phyloP scores from a whole-genome alignment of 2,888 invertebrate genomes.

The Agriopis leucophaearia region DNA sequence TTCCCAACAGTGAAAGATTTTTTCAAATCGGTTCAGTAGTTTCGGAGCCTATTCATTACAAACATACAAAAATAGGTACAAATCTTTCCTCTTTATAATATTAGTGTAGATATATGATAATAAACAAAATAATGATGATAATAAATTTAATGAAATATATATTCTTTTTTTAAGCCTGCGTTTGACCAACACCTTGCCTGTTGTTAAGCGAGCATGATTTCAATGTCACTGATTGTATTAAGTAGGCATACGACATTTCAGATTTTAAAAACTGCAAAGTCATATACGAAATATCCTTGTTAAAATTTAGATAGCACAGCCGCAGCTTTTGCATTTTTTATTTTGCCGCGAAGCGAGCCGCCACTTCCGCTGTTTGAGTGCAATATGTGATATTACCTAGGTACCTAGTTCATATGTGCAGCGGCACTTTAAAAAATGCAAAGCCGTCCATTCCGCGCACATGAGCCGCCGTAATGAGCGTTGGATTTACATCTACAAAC shows the following conservation, averaged over 20 bases:
- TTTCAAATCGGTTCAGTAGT: too few species aligned
- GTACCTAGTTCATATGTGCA: conserved; percentile 18
- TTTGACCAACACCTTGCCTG: too few species aligned
- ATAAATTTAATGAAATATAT: too few species aligned
- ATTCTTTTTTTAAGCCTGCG: too few species aligned
- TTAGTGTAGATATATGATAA: too few species aligned
- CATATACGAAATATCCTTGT: not conserved
- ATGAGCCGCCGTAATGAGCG: conserved; percentile 21
- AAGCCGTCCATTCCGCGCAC: conserved; percentile 5
- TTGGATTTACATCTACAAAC: conserved; percentile 19
- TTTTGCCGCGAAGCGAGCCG: conserved; percentile 12
- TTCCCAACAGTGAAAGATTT: too few species aligned
- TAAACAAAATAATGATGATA: too few species aligned
- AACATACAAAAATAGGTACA: too few species aligned
- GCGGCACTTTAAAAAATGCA: conserved; percentile 36
- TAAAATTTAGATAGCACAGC: not conserved
- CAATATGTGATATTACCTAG: conserved; percentile 23
- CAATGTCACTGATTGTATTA: too few species aligned
- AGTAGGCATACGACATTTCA: not conserved
- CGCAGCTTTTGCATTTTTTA: conserved; percentile 17
- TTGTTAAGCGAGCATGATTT: too few species aligned
- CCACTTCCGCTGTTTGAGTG: conserved; percentile 12
- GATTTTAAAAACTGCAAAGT: not conserved
- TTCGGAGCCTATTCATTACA: too few species aligned
- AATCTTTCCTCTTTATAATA: too few species aligned